Evolutionary conservation across 2,888 invertebrate species (phyloP).

Genomic region (Ochlodes sylvanus): DNA sequence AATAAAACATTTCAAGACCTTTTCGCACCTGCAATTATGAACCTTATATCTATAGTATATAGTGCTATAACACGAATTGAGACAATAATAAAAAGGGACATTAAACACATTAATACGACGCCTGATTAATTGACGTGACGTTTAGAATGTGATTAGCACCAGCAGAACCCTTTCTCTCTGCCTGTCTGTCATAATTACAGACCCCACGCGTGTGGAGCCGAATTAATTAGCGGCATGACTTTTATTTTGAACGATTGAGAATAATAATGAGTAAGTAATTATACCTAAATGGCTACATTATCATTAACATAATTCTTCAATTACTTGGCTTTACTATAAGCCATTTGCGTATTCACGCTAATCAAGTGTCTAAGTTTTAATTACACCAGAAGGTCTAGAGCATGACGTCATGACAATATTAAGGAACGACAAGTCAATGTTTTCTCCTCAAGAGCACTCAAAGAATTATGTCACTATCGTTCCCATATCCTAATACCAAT

Average conservation of each 20-base stretch:
- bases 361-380: too few relatives aligned
- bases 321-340: too few relatives aligned
- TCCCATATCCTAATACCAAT: too few relatives aligned
- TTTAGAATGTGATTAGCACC: slow-evolving; percentile 53
- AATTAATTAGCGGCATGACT: slow-evolving; percentile 30
- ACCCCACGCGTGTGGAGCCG: slow-evolving; percentile 44
- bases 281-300: background rate
- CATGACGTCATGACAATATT: too few relatives aligned
- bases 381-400: too few relatives aligned
- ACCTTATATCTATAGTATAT: background rate
- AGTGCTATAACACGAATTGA: background rate
- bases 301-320: background rate
- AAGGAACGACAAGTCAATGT: too few relatives aligned
- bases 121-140: slow-evolving; percentile 51
- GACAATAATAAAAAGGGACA: slow-evolving; percentile 29
- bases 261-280: slow-evolving; percentile 2
- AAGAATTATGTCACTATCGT: too few relatives aligned
- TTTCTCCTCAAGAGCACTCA: too few relatives aligned
- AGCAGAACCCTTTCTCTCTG: slow-evolving; percentile 55
- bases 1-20: too few relatives aligned
- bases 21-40: too few relatives aligned
- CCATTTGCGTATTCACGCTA: too few relatives aligned
- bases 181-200: slow-evolving; percentile 59
- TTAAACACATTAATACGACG: slow-evolving; percentile 31
- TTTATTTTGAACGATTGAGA: slow-evolving; percentile 18